phyloP scores from a whole-genome alignment of 2,888 invertebrate species.

The Drosophila anomalata region DNA sequence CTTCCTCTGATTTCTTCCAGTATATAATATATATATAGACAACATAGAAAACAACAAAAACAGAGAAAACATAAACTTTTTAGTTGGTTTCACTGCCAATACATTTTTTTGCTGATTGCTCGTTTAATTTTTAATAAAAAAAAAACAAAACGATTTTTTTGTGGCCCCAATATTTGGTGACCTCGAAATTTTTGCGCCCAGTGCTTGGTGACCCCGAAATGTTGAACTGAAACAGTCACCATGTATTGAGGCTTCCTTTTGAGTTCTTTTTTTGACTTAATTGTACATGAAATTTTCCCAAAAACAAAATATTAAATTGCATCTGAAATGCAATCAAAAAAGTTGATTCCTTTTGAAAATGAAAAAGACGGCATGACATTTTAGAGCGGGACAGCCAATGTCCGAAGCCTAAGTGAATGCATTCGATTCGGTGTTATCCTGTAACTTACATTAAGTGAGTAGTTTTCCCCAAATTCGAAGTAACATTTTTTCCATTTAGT shows the following conservation, averaged over 20 bases:
- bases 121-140: neutral
- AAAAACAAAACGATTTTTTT: neutral
- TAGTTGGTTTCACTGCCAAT: slow-evolving; percentile 9
- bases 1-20: slow-evolving; percentile 7
- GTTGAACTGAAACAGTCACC: neutral
- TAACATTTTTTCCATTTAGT: slow-evolving; percentile 3
- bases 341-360: slow-evolving; percentile 3
- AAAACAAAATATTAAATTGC: neutral
- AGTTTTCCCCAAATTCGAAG: neutral
- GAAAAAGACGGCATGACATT: slow-evolving; percentile 6
- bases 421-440: slow-evolving; percentile 1
- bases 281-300: neutral
- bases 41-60: neutral
- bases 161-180: neutral
- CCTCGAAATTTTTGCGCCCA: neutral
- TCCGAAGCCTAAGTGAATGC: neutral
- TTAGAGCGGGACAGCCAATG: slow-evolving; percentile 1
- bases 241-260: neutral
- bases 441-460: neutral
- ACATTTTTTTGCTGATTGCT: slow-evolving; percentile 3
- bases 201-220: neutral
- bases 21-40: slow-evolving; percentile 1
- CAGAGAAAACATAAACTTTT: slow-evolving; percentile 4
- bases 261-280: neutral
- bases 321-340: neutral